These are phyloP conservation scores for Australoheros scitulus DNA, from an alignment of 2,113 vertebrate species.

Conservation along the genomic window DNA sequence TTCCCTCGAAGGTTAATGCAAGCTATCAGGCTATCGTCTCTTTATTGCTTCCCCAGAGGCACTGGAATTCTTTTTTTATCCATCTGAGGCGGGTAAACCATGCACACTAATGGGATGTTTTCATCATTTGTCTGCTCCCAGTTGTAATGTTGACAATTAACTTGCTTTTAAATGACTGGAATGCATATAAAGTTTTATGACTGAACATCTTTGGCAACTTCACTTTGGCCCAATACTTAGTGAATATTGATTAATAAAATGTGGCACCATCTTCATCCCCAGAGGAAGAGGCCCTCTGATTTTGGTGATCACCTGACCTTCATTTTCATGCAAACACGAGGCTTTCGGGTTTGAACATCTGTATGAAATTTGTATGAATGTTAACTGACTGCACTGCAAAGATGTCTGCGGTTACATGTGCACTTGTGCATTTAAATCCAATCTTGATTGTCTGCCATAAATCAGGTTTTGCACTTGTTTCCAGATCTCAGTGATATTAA, in stretches of 20 bases:
- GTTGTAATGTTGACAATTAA: constrained; percentile 19
- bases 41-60: constrained; percentile 15
- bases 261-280: background rate
- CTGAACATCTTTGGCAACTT: background rate
- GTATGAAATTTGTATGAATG: no score
- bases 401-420: no score
- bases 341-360: background rate
- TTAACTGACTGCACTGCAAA: no score
- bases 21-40: constrained; percentile 32
- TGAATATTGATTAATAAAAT: background rate
- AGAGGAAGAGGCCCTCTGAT: background rate
- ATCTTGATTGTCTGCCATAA: no score
- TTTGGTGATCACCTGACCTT: background rate
- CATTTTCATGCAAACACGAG: background rate
- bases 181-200: background rate
- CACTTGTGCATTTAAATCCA: no score
- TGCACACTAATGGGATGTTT: background rate
- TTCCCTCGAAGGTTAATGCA: constrained; percentile 41
- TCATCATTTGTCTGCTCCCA: background rate
- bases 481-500: no score
- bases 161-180: constrained; percentile 4
- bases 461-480: no score
- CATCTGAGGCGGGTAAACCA: background rate
- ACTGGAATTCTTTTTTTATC: background rate
- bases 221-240: background rate